Conservation (phyloP, 2,888 invertebrate genomes). For the Cheilosia pagana region DNA sequence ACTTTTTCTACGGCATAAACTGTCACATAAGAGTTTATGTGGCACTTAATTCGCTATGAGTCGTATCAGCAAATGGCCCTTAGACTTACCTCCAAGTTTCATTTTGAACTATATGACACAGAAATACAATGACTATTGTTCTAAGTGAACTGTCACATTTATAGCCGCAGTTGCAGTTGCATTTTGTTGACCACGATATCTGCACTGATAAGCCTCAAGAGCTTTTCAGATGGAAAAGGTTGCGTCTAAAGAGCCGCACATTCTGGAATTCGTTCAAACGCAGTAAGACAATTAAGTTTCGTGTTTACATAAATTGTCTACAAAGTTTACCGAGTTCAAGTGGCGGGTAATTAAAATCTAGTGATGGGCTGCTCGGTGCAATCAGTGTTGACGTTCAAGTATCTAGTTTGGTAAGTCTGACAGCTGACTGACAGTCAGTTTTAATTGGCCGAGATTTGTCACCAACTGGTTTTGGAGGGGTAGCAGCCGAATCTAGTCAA, state of each 20-base stretch:
- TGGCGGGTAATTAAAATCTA: not conserved
- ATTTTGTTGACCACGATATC: not conserved
- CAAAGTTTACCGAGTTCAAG: not conserved
- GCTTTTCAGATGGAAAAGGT: not conserved
- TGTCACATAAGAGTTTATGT: too few relatives aligned
- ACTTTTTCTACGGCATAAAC: too few relatives aligned
- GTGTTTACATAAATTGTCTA: slow-evolving; percentile 3
- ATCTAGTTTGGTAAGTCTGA: too few relatives aligned
- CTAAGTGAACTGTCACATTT: slow-evolving; percentile 1
- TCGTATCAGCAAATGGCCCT: too few relatives aligned
- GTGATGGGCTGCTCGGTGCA: not conserved
- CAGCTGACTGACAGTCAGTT: too few relatives aligned
- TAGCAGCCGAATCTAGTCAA: too few relatives aligned
- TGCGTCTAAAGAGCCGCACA: not conserved
- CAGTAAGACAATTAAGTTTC: not conserved
- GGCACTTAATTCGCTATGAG: too few relatives aligned
- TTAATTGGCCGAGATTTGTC: too few relatives aligned
- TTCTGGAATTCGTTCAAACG: not conserved
- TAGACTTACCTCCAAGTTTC: too few relatives aligned
- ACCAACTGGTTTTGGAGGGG: too few relatives aligned
- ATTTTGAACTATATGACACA: not conserved
- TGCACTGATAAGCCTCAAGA: slow-evolving; percentile 18
- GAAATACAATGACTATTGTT: not conserved
- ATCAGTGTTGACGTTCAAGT: too few relatives aligned
- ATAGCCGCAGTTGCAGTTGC: not conserved